Conservation (phyloP, 2,113 vertebrate genomes). For the Poecilia latipinna region DNA sequence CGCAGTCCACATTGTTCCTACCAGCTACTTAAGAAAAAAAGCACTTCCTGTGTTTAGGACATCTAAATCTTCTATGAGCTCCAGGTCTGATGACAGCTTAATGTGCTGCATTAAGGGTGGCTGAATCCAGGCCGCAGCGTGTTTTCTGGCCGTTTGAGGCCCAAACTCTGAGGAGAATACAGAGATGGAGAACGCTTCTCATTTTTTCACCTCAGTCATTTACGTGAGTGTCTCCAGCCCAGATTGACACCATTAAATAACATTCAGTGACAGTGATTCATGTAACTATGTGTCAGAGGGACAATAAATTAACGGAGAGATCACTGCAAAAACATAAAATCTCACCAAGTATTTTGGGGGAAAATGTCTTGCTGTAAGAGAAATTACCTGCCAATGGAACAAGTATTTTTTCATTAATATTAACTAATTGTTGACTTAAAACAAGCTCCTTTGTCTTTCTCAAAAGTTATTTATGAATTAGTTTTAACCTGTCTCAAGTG, state of each 20-base stretch:
- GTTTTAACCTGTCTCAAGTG: no score
- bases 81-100: slow-evolving; percentile 14
- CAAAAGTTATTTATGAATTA: no score
- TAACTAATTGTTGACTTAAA: no score
- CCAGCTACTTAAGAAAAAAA: slow-evolving; percentile 18
- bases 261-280: slow-evolving; percentile 11
- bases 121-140: neutral
- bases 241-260: slow-evolving; percentile 2
- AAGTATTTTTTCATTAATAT: no score
- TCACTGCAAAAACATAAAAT: no score
- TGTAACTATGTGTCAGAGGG: neutral
- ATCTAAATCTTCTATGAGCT: slow-evolving; percentile 21
- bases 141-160: slow-evolving; percentile 6
- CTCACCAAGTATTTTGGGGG: no score
- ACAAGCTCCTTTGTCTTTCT: no score
- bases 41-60: slow-evolving; percentile 36
- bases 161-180: neutral
- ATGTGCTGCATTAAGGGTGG: slow-evolving; percentile 1
- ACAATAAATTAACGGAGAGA: neutral
- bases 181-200: neutral
- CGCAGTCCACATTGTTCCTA: slow-evolving; percentile 29
- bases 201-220: slow-evolving; percentile 19
- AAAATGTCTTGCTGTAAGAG: no score
- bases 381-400: no score
- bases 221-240: neutral